Percentiles rank a stretch among this genome's conserved stretches.
phyloP scores from a whole-genome alignment of 2,888 invertebrate genomes.

The Noctua janthina region DNA sequence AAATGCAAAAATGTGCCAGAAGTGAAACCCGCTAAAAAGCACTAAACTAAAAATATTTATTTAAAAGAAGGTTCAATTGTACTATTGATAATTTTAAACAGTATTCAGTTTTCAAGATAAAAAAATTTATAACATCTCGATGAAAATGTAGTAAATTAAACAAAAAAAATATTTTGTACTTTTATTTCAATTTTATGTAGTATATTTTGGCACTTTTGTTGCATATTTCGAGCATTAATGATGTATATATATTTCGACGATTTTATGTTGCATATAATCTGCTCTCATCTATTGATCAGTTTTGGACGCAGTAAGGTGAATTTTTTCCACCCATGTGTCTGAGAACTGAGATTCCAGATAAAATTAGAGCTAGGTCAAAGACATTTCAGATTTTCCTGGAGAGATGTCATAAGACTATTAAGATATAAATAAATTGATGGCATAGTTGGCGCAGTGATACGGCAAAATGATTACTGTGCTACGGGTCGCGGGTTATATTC shows the following conservation, averaged over 20 bases:
- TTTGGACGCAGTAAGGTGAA: neutral
- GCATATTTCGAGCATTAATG: neutral
- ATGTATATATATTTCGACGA: neutral
- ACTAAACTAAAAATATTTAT: too few relatives aligned
- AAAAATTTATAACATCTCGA: too few relatives aligned
- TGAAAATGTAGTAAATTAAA: too few relatives aligned
- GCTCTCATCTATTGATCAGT: neutral
- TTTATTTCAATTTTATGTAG: neutral
- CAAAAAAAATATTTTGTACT: neutral
- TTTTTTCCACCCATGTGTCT: conserved; percentile 12
- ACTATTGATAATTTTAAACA: too few relatives aligned
- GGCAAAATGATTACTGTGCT: neutral
- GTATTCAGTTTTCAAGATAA: too few relatives aligned
- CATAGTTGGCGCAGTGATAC: conserved; percentile 8
- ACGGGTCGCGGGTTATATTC: conserved; percentile 12
- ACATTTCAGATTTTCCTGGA: conserved; percentile 50
- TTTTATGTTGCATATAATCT: neutral
- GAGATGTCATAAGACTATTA: conserved; percentile 40
- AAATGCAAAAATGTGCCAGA: too few relatives aligned
- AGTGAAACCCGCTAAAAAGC: too few relatives aligned
- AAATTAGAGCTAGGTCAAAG: conserved; percentile 60
- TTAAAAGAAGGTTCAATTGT: too few relatives aligned
- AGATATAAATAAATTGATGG: conserved; percentile 41
- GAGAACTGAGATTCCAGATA: conserved; percentile 38
- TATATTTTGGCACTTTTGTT: neutral